Conservation (phyloP, 2,888 invertebrate species). For the Chironomus tentans region DNA sequence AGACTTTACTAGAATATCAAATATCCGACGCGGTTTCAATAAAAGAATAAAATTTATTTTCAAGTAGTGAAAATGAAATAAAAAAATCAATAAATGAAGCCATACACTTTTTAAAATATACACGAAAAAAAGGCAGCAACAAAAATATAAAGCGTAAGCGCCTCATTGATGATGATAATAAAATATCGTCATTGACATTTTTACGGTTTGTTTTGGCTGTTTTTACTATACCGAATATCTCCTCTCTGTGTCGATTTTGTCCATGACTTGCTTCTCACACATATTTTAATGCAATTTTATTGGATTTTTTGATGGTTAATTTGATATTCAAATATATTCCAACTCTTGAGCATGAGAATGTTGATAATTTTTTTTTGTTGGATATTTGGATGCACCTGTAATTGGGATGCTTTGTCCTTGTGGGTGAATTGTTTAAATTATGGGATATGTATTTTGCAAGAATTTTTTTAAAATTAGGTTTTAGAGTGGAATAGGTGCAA, state of each 20-base stretch:
- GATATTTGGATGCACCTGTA: background rate
- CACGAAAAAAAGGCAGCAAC: background rate
- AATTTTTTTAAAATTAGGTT: too few relatives aligned
- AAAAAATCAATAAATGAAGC: background rate
- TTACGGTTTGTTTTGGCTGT: slow-evolving; percentile 22
- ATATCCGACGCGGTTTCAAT: slow-evolving; percentile 5
- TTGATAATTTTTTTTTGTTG: background rate
- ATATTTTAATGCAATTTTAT: slow-evolving; percentile 25
- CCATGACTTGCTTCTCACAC: background rate
- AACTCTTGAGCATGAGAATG: too few relatives aligned
- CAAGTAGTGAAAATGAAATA: background rate
- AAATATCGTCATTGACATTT: slow-evolving; percentile 18
- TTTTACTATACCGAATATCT: background rate
- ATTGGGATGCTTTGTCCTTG: background rate
- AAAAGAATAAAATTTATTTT: background rate
- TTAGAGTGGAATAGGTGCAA: too few relatives aligned
- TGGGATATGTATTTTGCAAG: too few relatives aligned
- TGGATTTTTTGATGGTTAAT: slow-evolving; percentile 10
- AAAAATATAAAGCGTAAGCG: background rate
- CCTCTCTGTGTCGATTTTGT: background rate
- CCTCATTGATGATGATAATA: slow-evolving; percentile 23
- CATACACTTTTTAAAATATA: background rate
- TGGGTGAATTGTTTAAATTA: background rate
- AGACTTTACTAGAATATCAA: background rate
- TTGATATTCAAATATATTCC: slow-evolving; percentile 17